Base-by-base conservation (phyloP, 2,113 vertebrate genomes). In the Nerophis ophidion region DNA sequence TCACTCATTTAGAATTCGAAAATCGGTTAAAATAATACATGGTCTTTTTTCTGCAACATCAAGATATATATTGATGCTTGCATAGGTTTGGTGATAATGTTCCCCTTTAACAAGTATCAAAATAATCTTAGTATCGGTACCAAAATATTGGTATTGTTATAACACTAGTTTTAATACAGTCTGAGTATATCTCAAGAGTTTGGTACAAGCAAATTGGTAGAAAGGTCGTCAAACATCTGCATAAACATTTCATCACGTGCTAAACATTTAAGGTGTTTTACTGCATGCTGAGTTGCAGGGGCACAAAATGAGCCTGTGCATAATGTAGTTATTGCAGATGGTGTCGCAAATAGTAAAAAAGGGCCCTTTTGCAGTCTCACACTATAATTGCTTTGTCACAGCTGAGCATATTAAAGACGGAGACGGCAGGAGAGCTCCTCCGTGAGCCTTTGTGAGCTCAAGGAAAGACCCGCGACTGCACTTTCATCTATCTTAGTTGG, bases 311-410 rank as follows among this genome's bases (percentile, higher is more conserved):
- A 63, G 17, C 12, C 5, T 6, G 8, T 38, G 36, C 54, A 16
- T 52, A 51, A 46, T 61, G 53, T 9, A 72, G 58, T 48, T 60
- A 47, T 14, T 63, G 47, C 66, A 79, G 56, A 60, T 56, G 48
- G 51, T 52, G 55, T 65, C 60, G 53, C 60, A 64, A 67, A 76
- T 50, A 60, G 63, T 75, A 26, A 71, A 44, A 72, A 72, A 76
- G 50, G 76, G 72, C 58, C n/a, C 40, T 57, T 58, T 6, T 34
- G 50, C 65, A 65, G 48, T 54, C 42, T 67, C 52, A 58, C 38
- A 64, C 58, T 60, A 38, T 75, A 71, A 78, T 64, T 76, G 66
- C 61, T 71, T 70, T 61, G 61, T 75, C 64, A 65, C 56, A 70
- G 71, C 62, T 51, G 69, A 75, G 51, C 57, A 38, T 75, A 64